phyloP scores from a whole-genome alignment of 1,140 invertebrate species.

The Apis laboriosa region DNA sequence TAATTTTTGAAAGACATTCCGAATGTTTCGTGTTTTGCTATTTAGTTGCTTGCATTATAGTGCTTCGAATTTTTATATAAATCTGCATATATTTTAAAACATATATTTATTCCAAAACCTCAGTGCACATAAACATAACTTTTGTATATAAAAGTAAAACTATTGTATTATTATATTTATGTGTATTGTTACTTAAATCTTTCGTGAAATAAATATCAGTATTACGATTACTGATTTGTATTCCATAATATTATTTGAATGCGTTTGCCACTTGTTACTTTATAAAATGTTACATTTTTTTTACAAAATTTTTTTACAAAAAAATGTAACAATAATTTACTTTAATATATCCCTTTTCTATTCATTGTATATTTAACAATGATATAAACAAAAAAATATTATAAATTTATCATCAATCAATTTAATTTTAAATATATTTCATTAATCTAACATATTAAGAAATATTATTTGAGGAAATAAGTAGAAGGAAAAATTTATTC shows the following conservation, averaged over 20 bases:
- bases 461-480: neutral
- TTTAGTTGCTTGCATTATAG: neutral
- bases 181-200: conserved; percentile 43
- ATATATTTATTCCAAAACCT: conserved; percentile 9
- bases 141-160: conserved; percentile 53
- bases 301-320: too few species aligned
- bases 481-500: too few species aligned
- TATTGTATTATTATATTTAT: conserved; percentile 37
- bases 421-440: neutral
- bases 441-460: neutral
- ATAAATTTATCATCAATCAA: neutral
- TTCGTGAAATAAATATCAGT: conserved; percentile 56
- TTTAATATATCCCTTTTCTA: too few species aligned
- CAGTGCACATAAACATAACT: conserved; percentile 32
- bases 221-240: neutral
- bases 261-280: too few species aligned
- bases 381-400: neutral
- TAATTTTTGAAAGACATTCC: conserved; percentile 31
- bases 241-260: neutral
- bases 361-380: too few species aligned
- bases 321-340: too few species aligned
- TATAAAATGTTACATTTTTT: too few species aligned
- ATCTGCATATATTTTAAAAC: neutral
- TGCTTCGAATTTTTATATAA: neutral
- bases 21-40: neutral